A percentile compares a stretch with the other conserved stretches of the same genome.
Evolutionary conservation across 2,888 invertebrate species (phyloP).

Genomic region (Eupithecia pulchellata): DNA sequence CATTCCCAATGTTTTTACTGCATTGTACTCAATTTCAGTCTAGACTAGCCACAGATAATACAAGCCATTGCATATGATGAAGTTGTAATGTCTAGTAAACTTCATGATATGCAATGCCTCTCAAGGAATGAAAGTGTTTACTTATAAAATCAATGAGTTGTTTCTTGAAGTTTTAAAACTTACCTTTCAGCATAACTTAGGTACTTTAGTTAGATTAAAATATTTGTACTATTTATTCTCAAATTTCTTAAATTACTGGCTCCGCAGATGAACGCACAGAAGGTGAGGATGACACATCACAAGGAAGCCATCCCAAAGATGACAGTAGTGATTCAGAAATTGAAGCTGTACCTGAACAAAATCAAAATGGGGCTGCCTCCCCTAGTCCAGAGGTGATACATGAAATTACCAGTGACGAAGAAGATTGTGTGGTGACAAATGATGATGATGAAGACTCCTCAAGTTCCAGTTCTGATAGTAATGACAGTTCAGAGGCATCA

Average conservation of each 20-base stretch:
- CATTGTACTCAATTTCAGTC: conserved; percentile 8
- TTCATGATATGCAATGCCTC: conserved; percentile 4
- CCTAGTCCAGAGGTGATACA: conserved; percentile 77
- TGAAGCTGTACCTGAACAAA: conserved; percentile 69
- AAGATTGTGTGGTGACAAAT: conserved; percentile 83
- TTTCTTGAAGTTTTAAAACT: background rate
- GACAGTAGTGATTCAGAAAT: conserved; percentile 78
- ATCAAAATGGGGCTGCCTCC: conserved; percentile 71
- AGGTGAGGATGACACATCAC: conserved; percentile 81
- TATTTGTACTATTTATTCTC: conserved; percentile 41
- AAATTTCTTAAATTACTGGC: conserved; percentile 45
- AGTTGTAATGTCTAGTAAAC: too few relatives aligned
- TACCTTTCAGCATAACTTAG: background rate
- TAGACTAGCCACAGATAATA: conserved; percentile 18
- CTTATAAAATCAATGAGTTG: background rate
- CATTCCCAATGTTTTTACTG: conserved; percentile 20
- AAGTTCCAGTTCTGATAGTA: conserved; percentile 83
- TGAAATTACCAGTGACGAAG: conserved; percentile 84
- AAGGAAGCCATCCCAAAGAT: conserved; percentile 79
- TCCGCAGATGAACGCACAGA: conserved; percentile 79
- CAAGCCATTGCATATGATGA: conserved; percentile 18
- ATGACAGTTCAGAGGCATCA: conserved; percentile 87
- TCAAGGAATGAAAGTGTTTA: background rate
- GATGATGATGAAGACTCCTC: conserved; percentile 80
- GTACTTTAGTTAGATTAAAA: background rate